Evolutionary conservation across 2,888 invertebrate genomes (phyloP).

Genomic region (Acrocyrtus sp.): DNA sequence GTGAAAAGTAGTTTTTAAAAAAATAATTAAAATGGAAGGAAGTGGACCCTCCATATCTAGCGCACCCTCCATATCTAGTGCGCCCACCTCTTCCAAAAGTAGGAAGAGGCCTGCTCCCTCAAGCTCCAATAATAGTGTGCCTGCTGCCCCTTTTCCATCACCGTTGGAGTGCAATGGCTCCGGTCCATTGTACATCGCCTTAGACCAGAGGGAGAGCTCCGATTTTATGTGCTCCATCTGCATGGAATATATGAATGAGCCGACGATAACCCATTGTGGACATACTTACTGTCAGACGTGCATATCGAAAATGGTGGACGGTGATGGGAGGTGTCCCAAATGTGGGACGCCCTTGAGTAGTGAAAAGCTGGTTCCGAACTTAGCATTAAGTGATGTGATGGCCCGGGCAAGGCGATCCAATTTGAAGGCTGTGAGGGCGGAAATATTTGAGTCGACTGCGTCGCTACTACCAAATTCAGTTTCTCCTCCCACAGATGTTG

Average conservation of each 20-base stretch:
- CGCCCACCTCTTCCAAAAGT: too few relatives aligned
- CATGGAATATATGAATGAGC: slow-evolving; percentile 88
- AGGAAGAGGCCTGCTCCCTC: slow-evolving; percentile 30
- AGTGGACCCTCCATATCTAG: too few relatives aligned
- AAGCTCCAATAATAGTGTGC: not conserved
- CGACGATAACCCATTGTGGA: slow-evolving; percentile 90
- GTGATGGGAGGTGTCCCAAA: slow-evolving; percentile 81
- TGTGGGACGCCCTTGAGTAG: slow-evolving; percentile 77
- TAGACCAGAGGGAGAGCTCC: slow-evolving; percentile 20
- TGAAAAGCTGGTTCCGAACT: slow-evolving; percentile 86
- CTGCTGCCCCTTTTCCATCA: slow-evolving; percentile 1
- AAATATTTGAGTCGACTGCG: slow-evolving; percentile 32
- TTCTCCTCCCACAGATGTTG: slow-evolving; percentile 23
- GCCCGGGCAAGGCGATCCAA: slow-evolving; percentile 71
- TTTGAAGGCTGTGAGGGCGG: slow-evolving; percentile 55
- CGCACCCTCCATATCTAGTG: too few relatives aligned
- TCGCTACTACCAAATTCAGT: slow-evolving; percentile 69
- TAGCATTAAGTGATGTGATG: slow-evolving; percentile 80
- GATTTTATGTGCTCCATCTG: slow-evolving; percentile 80
- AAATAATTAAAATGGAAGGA: too few relatives aligned
- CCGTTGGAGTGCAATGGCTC: not conserved
- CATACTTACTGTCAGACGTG: slow-evolving; percentile 92
- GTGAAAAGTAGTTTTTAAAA: too few relatives aligned
- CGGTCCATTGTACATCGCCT: not conserved
- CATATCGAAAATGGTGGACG: slow-evolving; percentile 77